These are phyloP conservation scores for Campoplex capitator DNA, from an alignment of 2,888 invertebrate genomes.

Conservation along the genomic window DNA sequence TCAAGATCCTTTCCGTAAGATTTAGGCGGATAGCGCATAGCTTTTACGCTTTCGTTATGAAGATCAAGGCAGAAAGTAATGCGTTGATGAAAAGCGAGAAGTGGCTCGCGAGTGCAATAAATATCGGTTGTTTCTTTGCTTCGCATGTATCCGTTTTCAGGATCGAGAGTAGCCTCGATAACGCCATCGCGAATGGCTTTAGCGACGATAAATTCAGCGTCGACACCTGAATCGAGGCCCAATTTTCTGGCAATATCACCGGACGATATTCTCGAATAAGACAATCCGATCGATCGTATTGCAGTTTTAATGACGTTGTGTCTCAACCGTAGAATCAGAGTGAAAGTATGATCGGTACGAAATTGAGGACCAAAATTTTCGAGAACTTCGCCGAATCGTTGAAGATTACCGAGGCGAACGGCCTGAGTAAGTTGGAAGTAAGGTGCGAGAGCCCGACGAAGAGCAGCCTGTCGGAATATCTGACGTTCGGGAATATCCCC, in stretches of 20 bases:
- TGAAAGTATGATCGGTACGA: slow-evolving; percentile 97
- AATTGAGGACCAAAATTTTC: slow-evolving; percentile 96
- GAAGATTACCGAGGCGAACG: slow-evolving; percentile 97
- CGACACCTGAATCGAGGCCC: slow-evolving; percentile 97
- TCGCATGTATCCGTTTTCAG: slow-evolving; percentile 97
- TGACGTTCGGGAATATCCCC: slow-evolving; percentile 99
- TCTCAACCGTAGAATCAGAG: slow-evolving; percentile 96
- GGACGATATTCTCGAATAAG: slow-evolving; percentile 98
- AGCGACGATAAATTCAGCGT: slow-evolving; percentile 99
- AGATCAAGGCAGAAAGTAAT: slow-evolving; percentile 99
- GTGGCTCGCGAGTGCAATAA: slow-evolving; percentile 98
- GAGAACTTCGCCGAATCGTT: slow-evolving; percentile 96
- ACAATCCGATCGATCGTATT: slow-evolving; percentile 97
- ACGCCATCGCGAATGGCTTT: slow-evolving; percentile 99
- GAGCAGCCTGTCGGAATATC: slow-evolving; percentile 95
- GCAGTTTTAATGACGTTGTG: slow-evolving; percentile 99
- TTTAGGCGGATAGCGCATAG: slow-evolving; percentile 99
- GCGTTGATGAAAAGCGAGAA: slow-evolving; percentile 97
- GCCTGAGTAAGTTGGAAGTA: slow-evolving; percentile 99
- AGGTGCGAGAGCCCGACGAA: slow-evolving; percentile 95
- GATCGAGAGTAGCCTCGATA: slow-evolving; percentile 98
- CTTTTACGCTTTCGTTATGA: slow-evolving; percentile 99
- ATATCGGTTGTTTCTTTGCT: slow-evolving; percentile 99
- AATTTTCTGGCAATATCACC: slow-evolving; percentile 97
- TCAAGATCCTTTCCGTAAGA: slow-evolving; percentile 99